These are phyloP conservation scores for Epinotia bilunana DNA, from an alignment of 2,888 invertebrate genomes.

Conservation along the genomic window DNA sequence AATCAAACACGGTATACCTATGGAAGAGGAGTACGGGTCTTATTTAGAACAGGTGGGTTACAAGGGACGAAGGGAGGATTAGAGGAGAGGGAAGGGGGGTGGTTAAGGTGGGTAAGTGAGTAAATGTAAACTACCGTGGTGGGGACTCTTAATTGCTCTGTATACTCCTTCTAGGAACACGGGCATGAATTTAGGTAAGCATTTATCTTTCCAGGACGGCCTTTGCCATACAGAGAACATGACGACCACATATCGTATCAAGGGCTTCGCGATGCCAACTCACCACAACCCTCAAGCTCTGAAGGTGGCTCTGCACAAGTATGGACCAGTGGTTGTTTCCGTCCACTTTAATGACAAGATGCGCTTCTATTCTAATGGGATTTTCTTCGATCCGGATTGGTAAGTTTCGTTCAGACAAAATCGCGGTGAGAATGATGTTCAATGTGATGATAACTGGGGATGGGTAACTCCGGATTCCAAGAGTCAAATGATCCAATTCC, in stretches of 20 bases:
- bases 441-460: too few relatives aligned
- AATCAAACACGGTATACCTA: constrained; percentile 7
- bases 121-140: too few relatives aligned
- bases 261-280: background rate
- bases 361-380: background rate
- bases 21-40: constrained; percentile 10
- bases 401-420: background rate
- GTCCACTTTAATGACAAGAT: constrained; percentile 8
- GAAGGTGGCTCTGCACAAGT: constrained; percentile 18
- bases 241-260: background rate
- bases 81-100: too few relatives aligned
- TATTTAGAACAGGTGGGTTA: constrained; percentile 20
- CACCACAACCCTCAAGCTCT: constrained; percentile 9
- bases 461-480: too few relatives aligned
- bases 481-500: too few relatives aligned
- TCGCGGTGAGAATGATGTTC: background rate
- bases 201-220: constrained; percentile 2
- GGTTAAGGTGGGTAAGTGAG: too few relatives aligned
- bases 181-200: too few relatives aligned
- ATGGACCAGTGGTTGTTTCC: background rate
- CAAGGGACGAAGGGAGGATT: too few relatives aligned
- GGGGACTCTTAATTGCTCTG: too few relatives aligned
- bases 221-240: background rate
- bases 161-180: too few relatives aligned
- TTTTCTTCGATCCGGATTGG: constrained; percentile 22